Conservation (phyloP, 1,140 invertebrate genomes). For the Wiebesia pumilae region DNA sequence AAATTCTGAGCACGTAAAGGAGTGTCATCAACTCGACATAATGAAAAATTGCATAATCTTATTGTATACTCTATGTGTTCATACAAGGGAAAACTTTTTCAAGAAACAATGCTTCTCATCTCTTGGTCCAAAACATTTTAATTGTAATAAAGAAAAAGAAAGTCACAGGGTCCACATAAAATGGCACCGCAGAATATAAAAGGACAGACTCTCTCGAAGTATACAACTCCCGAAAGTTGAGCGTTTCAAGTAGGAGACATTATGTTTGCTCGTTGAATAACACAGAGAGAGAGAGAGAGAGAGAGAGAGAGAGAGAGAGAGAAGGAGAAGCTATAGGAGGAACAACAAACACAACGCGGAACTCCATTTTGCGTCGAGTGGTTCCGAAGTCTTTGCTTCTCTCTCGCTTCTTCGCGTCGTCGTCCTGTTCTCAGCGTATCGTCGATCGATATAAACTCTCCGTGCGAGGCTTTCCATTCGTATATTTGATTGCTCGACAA, state of each 20-base stretch:
- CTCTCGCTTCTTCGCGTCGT: constrained; percentile 56
- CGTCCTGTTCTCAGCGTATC: constrained; percentile 37
- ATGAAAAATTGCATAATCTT: constrained; percentile 14
- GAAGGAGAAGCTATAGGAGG: constrained; percentile 45
- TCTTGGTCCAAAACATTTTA: constrained; percentile 13
- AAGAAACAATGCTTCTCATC: constrained; percentile 17
- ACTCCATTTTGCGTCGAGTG: constrained; percentile 64
- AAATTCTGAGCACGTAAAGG: not conserved
- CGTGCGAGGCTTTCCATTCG: constrained; percentile 72
- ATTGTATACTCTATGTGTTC: not conserved
- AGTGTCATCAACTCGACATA: not conserved
- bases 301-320: constrained; percentile 42
- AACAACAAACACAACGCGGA: constrained; percentile 69
- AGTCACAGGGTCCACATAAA: not conserved
- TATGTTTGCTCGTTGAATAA: constrained; percentile 68
- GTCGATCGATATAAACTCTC: constrained; percentile 46
- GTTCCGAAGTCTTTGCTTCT: constrained; percentile 59
- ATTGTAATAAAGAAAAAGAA: constrained; percentile 17
- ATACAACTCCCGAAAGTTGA: constrained; percentile 59
- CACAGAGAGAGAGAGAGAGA: constrained; percentile 33
- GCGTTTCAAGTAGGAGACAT: constrained; percentile 61
- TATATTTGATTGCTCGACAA: constrained; percentile 75
- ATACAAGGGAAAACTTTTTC: not conserved
- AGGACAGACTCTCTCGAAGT: not conserved
- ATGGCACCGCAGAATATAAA: constrained; percentile 13